Evolutionary conservation across 2,797 vertebrate genomes (phyloP), one percentile per base, ranked within the genome.

Genomic region (Dendrocincla tyrannina): DNA sequence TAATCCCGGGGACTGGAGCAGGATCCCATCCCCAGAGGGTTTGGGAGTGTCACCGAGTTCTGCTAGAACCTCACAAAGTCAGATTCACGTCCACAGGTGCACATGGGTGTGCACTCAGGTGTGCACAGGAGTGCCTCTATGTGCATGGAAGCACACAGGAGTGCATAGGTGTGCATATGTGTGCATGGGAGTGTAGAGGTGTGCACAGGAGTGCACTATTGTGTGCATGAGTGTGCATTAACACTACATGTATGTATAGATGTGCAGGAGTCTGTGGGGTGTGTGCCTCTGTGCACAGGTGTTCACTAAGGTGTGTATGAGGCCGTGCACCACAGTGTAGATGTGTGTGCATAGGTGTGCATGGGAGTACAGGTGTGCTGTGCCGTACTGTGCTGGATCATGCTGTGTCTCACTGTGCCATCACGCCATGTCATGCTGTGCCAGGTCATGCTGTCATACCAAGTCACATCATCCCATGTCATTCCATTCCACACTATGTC

Each of bases 61-160:
- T 39, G 9, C 72, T 50, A 37, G 42, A 69, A n/a, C 18, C 42
- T 69, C 27, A 16, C n/a, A 22, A 56, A 25, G n/a, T 58, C 37
- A 52, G n/a, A 58, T 39, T 37, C n/a, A 50, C 37, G 50, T 49
- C 28, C n/a, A 19, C 3, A 17, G 44, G 27, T 10, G 25, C 27
- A 18, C 44, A 0, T 0, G 23, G 20, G 9, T 12, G 30, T n/a
- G 39, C 56, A 14, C 1, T 7, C 33, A 7, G 41, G 20, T 13
- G 17, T 70, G 27, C 49, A 49, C 37, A 15, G 35, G 17, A 18
- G 24, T 59, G 47, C 47, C 47, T 49, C 14, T 24, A 32, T 37
- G 44, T 50, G 59, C 37, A 8, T 10, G 24, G 60, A 10, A 73
- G 68, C 44, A 17, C 44, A 62, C 4, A 6, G 37, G 37, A 47